A percentile compares a stretch with the other conserved stretches of the same genome.
Conservation (phyloP, 2,888 invertebrate genomes). For the Phortica magna region DNA sequence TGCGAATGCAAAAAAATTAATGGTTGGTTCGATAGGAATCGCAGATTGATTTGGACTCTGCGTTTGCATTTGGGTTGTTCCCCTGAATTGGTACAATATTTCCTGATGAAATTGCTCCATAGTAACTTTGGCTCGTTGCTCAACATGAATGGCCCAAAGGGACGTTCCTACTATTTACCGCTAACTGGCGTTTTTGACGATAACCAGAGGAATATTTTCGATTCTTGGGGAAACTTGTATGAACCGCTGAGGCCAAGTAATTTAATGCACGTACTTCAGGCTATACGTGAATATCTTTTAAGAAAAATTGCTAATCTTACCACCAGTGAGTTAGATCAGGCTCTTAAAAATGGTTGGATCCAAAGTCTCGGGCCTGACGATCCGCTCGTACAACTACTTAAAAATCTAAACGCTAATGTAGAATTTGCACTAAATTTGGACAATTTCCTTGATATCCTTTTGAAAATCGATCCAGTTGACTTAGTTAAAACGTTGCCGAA, state of each 20-base stretch:
- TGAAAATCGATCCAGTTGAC: neutral
- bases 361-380: neutral
- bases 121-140: neutral
- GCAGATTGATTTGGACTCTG: neutral
- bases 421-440: neutral
- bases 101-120: neutral
- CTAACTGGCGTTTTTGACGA: neutral
- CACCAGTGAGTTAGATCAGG: neutral
- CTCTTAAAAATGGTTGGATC: neutral
- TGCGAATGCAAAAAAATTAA: neutral
- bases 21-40: neutral
- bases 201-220: neutral
- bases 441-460: neutral
- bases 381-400: neutral
- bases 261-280: neutral
- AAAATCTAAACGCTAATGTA: neutral
- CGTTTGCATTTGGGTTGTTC: neutral
- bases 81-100: neutral
- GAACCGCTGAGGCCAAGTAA: neutral
- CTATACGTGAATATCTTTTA: neutral
- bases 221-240: neutral
- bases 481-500: neutral
- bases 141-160: neutral
- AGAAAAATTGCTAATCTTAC: neutral
- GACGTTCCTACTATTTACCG: neutral